Evolutionary conservation across 2,888 invertebrate species (phyloP).

Genomic region (Dexiosoma caninum): DNA sequence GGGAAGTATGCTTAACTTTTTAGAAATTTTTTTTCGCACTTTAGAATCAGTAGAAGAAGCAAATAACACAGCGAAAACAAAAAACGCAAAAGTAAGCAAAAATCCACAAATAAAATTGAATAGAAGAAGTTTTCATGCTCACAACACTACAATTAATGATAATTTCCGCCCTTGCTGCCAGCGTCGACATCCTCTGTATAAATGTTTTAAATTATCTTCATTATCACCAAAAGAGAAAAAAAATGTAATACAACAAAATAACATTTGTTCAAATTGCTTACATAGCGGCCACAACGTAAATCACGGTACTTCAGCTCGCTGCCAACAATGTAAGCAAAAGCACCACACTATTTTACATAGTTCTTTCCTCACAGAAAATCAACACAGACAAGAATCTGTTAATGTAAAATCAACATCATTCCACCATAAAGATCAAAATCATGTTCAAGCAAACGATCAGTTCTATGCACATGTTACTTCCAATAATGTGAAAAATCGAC

Average conservation of each 20-base stretch:
- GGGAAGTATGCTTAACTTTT: constrained; percentile 3
- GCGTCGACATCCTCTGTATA: constrained; percentile 17
- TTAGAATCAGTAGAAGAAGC: constrained; percentile 15
- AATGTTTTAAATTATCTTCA: constrained; percentile 20
- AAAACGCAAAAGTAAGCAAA: neutral
- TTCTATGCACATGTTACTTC: neutral
- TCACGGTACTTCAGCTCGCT: constrained; percentile 20
- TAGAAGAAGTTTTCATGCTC: constrained; percentile 1
- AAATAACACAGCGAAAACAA: neutral
- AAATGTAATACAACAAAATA: constrained; percentile 18
- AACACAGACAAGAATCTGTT: neutral
- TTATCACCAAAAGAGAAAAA: constrained; percentile 16
- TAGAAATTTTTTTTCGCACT: constrained; percentile 11
- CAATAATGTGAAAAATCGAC: neutral
- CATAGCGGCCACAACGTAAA: constrained; percentile 8
- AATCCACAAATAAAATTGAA: neutral
- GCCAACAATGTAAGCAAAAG: constrained; percentile 26
- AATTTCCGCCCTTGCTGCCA: constrained; percentile 17
- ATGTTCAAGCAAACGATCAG: neutral
- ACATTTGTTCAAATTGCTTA: constrained; percentile 18
- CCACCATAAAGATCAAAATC: neutral
- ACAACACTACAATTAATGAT: constrained; percentile 1
- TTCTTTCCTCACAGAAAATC: constrained; percentile 8
- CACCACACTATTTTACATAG: constrained; percentile 38
- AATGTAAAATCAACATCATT: neutral